Conservation (phyloP, 2,113 vertebrate genomes). For the Acanthisitta chloris region DNA sequence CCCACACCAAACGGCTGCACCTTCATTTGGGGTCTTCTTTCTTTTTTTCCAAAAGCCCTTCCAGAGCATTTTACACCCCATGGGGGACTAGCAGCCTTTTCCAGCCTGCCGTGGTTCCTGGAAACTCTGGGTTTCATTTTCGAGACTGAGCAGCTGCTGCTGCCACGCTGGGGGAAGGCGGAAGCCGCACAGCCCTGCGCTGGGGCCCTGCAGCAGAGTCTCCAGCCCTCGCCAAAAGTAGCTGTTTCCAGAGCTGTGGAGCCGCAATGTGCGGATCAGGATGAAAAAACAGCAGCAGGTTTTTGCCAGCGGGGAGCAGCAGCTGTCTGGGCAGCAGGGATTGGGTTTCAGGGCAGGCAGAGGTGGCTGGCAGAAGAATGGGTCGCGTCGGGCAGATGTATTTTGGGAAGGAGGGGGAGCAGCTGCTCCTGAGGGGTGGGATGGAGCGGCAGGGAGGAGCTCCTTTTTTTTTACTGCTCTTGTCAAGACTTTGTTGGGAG, state of each 20-base stretch:
- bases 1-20: neutral
- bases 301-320: neutral
- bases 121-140: constrained; percentile 19
- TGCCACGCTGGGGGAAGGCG: neutral
- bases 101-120: rapidly evolving
- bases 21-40: neutral
- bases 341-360: neutral
- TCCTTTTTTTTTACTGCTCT: neutral
- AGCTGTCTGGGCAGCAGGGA: neutral
- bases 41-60: neutral
- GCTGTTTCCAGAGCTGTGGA: neutral
- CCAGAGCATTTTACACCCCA: rapidly evolving
- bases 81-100: neutral
- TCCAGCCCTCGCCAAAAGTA: neutral
- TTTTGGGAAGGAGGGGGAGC: neutral
- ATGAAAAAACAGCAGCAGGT: neutral
- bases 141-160: neutral
- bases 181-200: neutral
- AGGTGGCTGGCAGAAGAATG: neutral
- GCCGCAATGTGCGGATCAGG: rapidly evolving
- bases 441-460: neutral
- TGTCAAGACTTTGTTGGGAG: neutral
- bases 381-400: neutral
- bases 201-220: neutral
- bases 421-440: neutral